Evolutionary conservation across 2,797 vertebrate genomes (phyloP), one percentile per base, ranked within the genome.

Genomic region (Thripadectes ignobilis): DNA sequence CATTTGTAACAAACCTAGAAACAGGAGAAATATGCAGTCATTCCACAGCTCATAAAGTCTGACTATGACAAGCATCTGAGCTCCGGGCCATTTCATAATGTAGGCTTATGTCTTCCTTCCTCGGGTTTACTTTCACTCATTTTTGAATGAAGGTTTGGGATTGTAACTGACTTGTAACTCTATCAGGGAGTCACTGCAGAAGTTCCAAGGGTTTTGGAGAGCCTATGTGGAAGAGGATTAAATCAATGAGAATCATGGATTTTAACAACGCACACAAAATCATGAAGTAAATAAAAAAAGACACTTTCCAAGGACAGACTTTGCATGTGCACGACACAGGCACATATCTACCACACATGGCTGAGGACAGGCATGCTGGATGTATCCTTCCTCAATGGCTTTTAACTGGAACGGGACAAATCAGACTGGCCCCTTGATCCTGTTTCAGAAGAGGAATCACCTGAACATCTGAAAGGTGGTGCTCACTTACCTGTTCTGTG

Each of bases 301-400:
- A 20, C 8, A 4, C 63, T 79, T 87, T 67, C 45, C 63, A 89
- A 85, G 77, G 84, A 57, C 63, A 87, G 63, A 41, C 39, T 36
- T 52, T n/a, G 62, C 49, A 72, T 0, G 0, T 13, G 36, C 34
- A 24, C 0, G 0, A 58, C 10, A 12, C 48, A 63, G 63, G 55
- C 51, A 63, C 0, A 0, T 14, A 55, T 22, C 39, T 66, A 41
- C 45, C 55, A 20, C 2, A 1, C 0, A 0, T 4, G 26, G 67
- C 2, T 82, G 92, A 76, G 36, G 21, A 85, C 3, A 7, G 43
- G 13, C 23, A 58, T 3, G 4, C 19, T 12, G 34, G 27, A 61
- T 9, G 32, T 17, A 52, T 29, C 26, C 6, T 52, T 86, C 51
- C 74, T 52, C 71, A 43, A 7, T 49, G 45, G 54, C 45, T 71